These are phyloP conservation scores for Lacanobia wlatinum DNA, from an alignment of 2,888 invertebrate genomes.

Conservation along the genomic window DNA sequence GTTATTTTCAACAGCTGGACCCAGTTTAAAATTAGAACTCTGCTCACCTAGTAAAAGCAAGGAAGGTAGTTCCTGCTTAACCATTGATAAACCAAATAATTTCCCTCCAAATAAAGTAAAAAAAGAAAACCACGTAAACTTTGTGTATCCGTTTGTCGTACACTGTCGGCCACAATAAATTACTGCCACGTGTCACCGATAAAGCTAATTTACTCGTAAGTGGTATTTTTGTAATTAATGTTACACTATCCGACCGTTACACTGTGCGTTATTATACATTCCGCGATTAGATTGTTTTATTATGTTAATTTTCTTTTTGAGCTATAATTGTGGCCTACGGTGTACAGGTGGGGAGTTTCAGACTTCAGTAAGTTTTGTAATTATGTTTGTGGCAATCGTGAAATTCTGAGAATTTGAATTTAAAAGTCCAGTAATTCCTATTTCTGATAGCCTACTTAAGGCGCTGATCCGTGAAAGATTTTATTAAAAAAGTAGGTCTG, in stretches of 20 bases:
- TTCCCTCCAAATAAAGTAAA: background rate
- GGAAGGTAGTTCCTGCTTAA: background rate
- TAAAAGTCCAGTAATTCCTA: no score
- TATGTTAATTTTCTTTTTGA: slow-evolving; percentile 63
- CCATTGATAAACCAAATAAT: background rate
- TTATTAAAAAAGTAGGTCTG: no score
- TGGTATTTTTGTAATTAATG: slow-evolving; percentile 77
- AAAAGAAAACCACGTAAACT: slow-evolving; percentile 37
- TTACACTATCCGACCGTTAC: slow-evolving; percentile 68
- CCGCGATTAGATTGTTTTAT: slow-evolving; percentile 71
- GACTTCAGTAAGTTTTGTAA: slow-evolving; percentile 53
- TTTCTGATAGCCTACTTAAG: no score
- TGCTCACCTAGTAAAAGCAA: background rate
- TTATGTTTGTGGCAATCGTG: background rate
- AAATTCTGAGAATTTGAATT: background rate
- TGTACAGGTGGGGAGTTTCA: slow-evolving; percentile 44
- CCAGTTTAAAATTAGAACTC: no score
- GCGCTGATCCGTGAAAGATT: no score
- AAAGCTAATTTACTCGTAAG: slow-evolving; percentile 74
- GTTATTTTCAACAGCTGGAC: no score
- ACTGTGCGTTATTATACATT: slow-evolving; percentile 69
- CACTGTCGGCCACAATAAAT: slow-evolving; percentile 68
- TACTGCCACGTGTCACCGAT: slow-evolving; percentile 66
- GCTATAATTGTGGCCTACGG: slow-evolving; percentile 37
- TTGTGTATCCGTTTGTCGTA: slow-evolving; percentile 55